Percentiles rank a stretch among this genome's conserved stretches.
Conservation (phyloP, 2,888 invertebrate species). For the Amiota mariae region DNA sequence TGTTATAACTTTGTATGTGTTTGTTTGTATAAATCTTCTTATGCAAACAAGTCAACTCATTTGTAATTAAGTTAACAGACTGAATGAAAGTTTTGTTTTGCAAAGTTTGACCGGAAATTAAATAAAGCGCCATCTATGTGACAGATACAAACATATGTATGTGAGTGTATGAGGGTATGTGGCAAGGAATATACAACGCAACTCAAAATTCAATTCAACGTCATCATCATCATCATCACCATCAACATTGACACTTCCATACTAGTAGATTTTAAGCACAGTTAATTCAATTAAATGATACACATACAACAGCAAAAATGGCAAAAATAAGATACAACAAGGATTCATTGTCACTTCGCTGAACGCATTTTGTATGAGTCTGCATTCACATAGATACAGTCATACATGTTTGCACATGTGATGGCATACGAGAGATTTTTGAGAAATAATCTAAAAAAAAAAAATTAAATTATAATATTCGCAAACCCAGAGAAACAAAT, state of each 20-base stretch:
- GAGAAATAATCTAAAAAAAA: too few relatives aligned
- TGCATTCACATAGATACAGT: too few relatives aligned
- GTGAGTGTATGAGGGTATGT: too few relatives aligned
- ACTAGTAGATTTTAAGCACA: slow-evolving; percentile 26
- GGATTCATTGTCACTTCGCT: too few relatives aligned
- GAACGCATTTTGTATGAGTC: too few relatives aligned
- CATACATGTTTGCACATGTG: too few relatives aligned
- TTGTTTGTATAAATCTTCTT: background rate
- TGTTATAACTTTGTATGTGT: background rate
- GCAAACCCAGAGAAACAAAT: too few relatives aligned
- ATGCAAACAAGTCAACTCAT: background rate
- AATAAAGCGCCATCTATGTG: slow-evolving; percentile 17
- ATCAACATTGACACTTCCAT: background rate
- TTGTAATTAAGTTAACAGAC: slow-evolving; percentile 1
- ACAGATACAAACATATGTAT: background rate
- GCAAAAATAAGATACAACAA: too few relatives aligned
- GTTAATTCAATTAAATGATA: slow-evolving; percentile 30
- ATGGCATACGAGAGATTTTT: too few relatives aligned
- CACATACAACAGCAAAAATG: too few relatives aligned
- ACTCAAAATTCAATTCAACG: background rate
- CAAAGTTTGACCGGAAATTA: slow-evolving; percentile 32
- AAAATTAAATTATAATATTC: too few relatives aligned
- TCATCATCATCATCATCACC: too few relatives aligned
- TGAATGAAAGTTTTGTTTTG: slow-evolving; percentile 10
- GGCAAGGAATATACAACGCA: background rate